Percentiles rank a stretch among this genome's conserved stretches.
These are phyloP conservation scores for Ptilonorhynchus violaceus DNA, from an alignment of 2,113 vertebrate species.

Conservation along the genomic window DNA sequence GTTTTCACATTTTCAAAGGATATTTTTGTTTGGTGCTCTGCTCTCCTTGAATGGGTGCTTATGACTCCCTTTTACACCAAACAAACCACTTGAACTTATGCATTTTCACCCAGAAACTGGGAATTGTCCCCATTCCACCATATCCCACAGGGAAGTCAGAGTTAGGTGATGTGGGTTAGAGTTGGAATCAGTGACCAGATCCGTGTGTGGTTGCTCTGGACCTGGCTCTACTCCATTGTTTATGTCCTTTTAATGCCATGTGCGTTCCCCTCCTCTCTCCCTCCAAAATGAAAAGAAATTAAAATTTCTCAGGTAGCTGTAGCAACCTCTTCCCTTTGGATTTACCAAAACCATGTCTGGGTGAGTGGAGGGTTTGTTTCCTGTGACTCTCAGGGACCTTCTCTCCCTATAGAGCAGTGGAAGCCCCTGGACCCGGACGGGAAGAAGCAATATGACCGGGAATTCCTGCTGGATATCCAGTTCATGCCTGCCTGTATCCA, in stretches of 20 bases:
- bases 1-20: not conserved
- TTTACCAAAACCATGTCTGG: fast-evolving
- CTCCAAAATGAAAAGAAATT: not conserved
- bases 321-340: not conserved
- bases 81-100: fast-evolving
- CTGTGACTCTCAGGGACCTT: not conserved
- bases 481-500: constrained; percentile 92
- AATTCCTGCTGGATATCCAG: constrained; percentile 92
- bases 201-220: fast-evolving
- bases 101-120: not conserved
- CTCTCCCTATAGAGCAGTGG: constrained; percentile 69
- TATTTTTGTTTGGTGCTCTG: fast-evolving
- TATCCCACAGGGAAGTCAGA: not conserved
- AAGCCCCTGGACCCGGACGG: constrained; percentile 79
- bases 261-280: not conserved
- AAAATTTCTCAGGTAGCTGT: not conserved
- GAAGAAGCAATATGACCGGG: constrained; percentile 90
- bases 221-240: fast-evolving
- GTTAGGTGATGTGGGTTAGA: not conserved
- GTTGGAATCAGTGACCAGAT: not conserved
- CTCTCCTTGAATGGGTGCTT: fast-evolving
- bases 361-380: not conserved
- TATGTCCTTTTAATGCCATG: fast-evolving
- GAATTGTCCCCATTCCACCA: fast-evolving
- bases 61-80: not conserved